Percentiles rank a stretch among this genome's conserved stretches.
Conservation (phyloP, 2,113 vertebrate genomes). For the Paracanthobrama guichenoti region DNA sequence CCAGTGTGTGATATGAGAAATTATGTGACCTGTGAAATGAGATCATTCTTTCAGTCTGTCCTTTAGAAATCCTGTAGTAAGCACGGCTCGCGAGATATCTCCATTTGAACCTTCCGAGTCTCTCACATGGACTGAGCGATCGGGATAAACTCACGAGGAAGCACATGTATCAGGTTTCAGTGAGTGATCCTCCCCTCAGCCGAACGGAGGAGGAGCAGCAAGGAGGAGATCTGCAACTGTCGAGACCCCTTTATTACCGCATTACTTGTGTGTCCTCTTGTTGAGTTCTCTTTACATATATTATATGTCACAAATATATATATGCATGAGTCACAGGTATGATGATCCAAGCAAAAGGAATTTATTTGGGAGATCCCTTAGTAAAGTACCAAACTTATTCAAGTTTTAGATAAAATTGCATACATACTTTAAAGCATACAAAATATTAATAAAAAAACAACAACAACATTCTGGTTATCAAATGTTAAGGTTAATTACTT, state of each 20-base stretch:
- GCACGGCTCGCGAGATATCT: background rate
- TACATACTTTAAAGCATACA: background rate
- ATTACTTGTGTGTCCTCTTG: background rate
- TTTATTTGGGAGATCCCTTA: background rate
- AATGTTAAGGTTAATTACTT: background rate
- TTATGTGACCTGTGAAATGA: background rate
- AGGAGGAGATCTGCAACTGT: background rate
- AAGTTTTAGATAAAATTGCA: background rate
- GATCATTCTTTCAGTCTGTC: background rate
- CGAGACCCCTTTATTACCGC: background rate
- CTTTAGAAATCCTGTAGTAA: background rate
- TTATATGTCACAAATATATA: no score
- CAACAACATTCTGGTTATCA: background rate
- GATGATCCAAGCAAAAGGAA: background rate
- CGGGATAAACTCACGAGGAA: background rate
- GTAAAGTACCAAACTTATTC: background rate
- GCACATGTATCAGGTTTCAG: slow-evolving; percentile 11
- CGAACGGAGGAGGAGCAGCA: slow-evolving; percentile 5
- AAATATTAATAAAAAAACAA: background rate
- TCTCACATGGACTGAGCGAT: background rate
- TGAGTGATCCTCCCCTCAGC: background rate
- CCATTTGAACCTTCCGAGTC: background rate
- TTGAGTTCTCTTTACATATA: no score
- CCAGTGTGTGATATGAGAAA: background rate
- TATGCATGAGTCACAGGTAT: background rate